Evolutionary conservation across 30 jellyfish, hydroid and myxozoan species (phyloP), one percentile per base, ranked within the genome.

Genomic region (Cassiopea andromeda): DNA sequence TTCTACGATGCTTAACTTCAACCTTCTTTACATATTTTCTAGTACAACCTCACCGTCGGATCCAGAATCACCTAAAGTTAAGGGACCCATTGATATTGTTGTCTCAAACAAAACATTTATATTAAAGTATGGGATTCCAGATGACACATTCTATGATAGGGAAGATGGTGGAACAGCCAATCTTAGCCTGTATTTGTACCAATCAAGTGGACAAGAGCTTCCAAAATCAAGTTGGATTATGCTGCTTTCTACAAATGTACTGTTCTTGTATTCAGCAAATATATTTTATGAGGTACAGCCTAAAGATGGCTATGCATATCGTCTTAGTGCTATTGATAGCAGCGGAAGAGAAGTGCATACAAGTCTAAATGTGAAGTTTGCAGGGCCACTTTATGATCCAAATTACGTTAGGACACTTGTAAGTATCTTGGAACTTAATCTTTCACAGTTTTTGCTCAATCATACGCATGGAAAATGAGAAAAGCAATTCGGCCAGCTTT

Each of bases 271-370:
- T 64, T 60, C 89, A 38, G 38, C 93, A 6, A 75, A 76, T 43
- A 80, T 83, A 27, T 44, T 86, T 13, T 67, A n/a, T 44, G 84
- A 47, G 19, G 67, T 48, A 7, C 93, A 86, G 78, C 93, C 93
- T 14, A 46, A 38, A 1, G 84, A 73, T 1, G 93, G 93, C 15
- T 86, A 86, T 84, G 69, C n/a, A 46, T 86, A 43, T 57, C 80
- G 89, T 14, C 78, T 86, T 64, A 86, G 93, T 78, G 93, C 93
- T 6, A 76, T 86, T 1, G 93, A 86, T 48, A 73, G 88, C 2
- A 86, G 89, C 76, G 93, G 93, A n/a, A 60, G 84, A 7, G 93
- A 86, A 38, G 67, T 61, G 17, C 93, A 76, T 38, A 86, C 93
- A 3, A 58, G 61, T 19, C n/a, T 86, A 2, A n/a, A 27, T 27